phyloP scores from a whole-genome alignment of 1,140 invertebrate species.

The Lepidurus apus region DNA sequence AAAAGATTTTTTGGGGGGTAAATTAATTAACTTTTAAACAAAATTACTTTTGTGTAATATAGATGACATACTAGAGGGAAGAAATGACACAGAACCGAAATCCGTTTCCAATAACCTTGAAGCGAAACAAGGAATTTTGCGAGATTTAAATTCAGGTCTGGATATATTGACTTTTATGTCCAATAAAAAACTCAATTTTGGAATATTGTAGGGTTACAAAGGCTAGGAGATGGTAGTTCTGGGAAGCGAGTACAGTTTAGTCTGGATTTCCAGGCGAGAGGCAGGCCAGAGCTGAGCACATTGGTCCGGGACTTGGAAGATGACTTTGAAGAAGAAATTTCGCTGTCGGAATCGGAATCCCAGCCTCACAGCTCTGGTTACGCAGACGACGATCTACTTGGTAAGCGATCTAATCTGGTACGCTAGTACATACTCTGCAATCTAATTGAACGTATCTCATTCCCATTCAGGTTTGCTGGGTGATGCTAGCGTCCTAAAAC shows the following conservation, averaged over 20 bases:
- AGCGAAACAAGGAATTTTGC: constrained; percentile 10
- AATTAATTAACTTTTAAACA: no score
- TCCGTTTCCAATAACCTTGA: neutral
- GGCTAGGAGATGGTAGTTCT: neutral
- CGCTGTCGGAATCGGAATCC: neutral
- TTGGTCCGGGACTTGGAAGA: constrained; percentile 1
- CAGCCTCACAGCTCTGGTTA: neutral
- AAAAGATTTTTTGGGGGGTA: no score
- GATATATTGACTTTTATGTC: neutral
- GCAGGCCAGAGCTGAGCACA: neutral
- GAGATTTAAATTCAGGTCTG: neutral
- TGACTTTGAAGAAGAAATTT: neutral
- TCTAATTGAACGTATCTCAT: neutral
- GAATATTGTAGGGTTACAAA: neutral
- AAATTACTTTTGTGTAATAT: no score
- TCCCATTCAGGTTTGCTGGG: neutral
- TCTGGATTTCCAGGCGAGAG: neutral
- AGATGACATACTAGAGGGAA: no score
- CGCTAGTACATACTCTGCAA: neutral
- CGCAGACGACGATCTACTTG: neutral
- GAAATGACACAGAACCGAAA: no score
- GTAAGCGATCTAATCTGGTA: neutral
- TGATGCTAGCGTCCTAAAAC: neutral
- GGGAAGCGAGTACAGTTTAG: constrained; percentile 6
- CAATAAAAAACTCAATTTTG: neutral